phyloP scores from a whole-genome alignment of 2,113 vertebrate species.

The Miniopterus natalensis region DNA sequence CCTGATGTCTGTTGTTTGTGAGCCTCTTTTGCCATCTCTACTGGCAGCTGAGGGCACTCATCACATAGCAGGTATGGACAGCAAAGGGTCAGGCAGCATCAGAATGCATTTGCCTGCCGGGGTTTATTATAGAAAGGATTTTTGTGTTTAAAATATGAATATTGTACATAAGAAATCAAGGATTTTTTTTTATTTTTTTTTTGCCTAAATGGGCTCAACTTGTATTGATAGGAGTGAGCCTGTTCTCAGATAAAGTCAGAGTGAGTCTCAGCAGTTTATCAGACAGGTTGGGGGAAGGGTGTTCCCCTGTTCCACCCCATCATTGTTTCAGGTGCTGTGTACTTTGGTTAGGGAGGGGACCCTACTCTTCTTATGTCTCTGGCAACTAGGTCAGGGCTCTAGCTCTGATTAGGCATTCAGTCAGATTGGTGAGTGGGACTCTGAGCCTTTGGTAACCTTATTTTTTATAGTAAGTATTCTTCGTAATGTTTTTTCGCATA shows the following conservation, averaged over 20 bases:
- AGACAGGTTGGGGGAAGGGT: conserved; percentile 32
- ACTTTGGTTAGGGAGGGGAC: conserved; percentile 74
- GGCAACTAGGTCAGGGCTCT: conserved; percentile 72
- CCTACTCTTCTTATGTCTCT: conserved; percentile 70
- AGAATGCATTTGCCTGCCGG: conserved; percentile 78
- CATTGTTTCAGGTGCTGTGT: conserved; percentile 32
- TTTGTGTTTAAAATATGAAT: conserved; percentile 85
- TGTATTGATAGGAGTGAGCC: background rate
- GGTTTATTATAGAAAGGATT: conserved; percentile 68
- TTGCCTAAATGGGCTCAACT: conserved; percentile 64
- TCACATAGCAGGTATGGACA: conserved; percentile 78
- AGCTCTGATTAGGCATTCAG: conserved; percentile 59
- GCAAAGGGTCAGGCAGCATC: conserved; percentile 83
- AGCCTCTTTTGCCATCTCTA: conserved; percentile 76
- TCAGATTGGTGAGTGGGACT: conserved; percentile 52
- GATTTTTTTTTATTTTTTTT: background rate
- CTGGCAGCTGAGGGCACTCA: conserved; percentile 58
- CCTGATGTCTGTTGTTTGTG: conserved; percentile 56
- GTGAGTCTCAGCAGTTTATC: conserved; percentile 76
- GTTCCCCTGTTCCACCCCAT: conserved; percentile 55
- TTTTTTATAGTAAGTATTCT: conserved; percentile 86
- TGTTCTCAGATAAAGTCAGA: conserved; percentile 65
- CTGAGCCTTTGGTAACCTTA: conserved; percentile 82
- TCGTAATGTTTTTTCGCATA: conserved; percentile 75
- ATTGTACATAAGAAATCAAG: conserved; percentile 82